phyloP scores from a whole-genome alignment of 2,888 invertebrate species.

The Ptychoptera contaminata region DNA sequence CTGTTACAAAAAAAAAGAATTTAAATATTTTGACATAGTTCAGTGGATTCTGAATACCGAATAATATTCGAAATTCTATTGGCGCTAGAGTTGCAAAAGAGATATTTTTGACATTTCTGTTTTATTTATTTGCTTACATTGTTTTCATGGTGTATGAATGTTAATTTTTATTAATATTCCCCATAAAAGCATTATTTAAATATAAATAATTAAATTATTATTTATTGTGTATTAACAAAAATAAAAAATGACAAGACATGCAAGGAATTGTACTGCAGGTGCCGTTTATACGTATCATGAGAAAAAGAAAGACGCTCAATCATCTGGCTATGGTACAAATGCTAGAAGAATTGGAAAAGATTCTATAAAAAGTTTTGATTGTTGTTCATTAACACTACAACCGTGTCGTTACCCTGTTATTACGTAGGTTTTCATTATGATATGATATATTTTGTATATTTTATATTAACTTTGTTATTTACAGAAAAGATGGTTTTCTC shows the following conservation, averaged over 20 bases:
- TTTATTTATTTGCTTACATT: no score
- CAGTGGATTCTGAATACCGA: no score
- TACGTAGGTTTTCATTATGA: constrained; percentile 38
- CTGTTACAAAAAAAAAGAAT: no score
- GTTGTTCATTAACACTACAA: constrained; percentile 91
- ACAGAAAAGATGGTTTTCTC: constrained; percentile 67
- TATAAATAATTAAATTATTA: no score
- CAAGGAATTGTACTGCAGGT: constrained; percentile 94
- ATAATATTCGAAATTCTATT: no score
- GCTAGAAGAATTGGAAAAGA: constrained; percentile 67
- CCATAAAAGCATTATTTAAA: no score
- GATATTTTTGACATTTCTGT: no score
- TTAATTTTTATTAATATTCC: no score
- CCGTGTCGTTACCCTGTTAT: constrained; percentile 89
- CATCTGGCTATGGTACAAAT: constrained; percentile 86
- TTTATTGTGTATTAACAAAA: not conserved
- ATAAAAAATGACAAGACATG: constrained; percentile 75
- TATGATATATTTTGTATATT: not conserved
- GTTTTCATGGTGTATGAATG: no score
- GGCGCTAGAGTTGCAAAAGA: no score
- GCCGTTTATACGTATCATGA: constrained; percentile 98
- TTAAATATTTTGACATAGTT: no score
- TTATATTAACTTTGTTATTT: constrained; percentile 7
- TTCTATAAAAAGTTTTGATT: constrained; percentile 76
- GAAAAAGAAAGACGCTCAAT: constrained; percentile 86